Conservation (phyloP, 2,888 invertebrate species). For the Sminthurinus aureus region DNA sequence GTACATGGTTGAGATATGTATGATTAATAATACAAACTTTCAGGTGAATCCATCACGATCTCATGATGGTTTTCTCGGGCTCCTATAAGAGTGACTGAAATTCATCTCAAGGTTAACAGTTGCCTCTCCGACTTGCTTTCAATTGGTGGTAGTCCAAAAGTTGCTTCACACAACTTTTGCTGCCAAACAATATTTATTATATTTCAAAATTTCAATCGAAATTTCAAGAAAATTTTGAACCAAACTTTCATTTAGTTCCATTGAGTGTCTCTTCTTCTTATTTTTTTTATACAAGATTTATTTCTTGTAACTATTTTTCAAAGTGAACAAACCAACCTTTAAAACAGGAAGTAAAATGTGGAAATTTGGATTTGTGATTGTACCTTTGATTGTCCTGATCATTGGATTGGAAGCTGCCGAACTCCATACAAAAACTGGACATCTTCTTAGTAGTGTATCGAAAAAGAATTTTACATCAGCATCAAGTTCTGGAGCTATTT, state of each 20-base stretch:
- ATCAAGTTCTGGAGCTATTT: background rate
- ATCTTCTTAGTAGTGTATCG: background rate
- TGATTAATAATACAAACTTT: too few relatives aligned
- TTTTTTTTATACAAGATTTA: too few relatives aligned
- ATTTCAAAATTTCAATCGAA: too few relatives aligned
- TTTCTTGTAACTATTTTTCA: too few relatives aligned
- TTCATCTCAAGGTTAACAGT: slow-evolving; percentile 36
- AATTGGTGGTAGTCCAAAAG: background rate
- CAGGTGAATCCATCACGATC: slow-evolving; percentile 31
- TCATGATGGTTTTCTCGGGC: slow-evolving; percentile 3
- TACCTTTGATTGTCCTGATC: background rate
- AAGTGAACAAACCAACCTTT: too few relatives aligned
- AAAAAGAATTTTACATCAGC: slow-evolving; percentile 25
- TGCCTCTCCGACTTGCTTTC: slow-evolving; percentile 21
- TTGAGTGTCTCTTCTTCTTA: too few relatives aligned
- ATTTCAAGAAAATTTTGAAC: too few relatives aligned
- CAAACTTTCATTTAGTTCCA: too few relatives aligned
- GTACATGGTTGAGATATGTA: too few relatives aligned
- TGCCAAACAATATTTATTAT: too few relatives aligned
- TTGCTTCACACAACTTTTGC: too few relatives aligned
- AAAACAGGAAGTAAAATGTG: too few relatives aligned
- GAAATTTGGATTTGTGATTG: slow-evolving; percentile 23
- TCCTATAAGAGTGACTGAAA: slow-evolving; percentile 24
- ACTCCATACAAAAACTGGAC: slow-evolving; percentile 17
- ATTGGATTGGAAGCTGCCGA: slow-evolving; percentile 21